Base-by-base conservation (phyloP, 2,888 invertebrate species). In the Macaria notata region DNA sequence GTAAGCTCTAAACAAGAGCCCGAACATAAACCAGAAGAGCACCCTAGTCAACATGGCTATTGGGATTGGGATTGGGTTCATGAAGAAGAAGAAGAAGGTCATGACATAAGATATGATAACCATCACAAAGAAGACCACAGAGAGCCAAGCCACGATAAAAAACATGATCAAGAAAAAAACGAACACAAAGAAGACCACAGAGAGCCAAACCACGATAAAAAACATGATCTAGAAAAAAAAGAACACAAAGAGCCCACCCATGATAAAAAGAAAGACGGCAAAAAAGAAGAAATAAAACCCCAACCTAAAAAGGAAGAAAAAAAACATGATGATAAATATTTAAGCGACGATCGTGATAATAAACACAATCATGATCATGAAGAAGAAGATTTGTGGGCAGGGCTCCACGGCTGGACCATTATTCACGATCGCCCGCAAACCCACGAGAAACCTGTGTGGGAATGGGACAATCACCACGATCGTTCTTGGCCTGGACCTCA, bases 401-500 rank as follows among this genome's bases (percentile, higher is more conserved):
- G 41, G 0, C 36, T 50, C 33, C 46, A 42, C 41, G 46, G 19
- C 9, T 56, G 50, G 46, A 50, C 50, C 19, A 46, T 50, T 36
- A 56, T 46, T 7, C 56, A 56, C 9, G 56, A 56, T 43, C 30
- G 7, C n/a, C 43, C 42, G 1, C 33, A 50, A 38, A n/a, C 1
- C 8, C 9, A 46, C 9, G 30, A 50, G 9, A 56, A 49, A 29
- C 56, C 49, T 31, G 50, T 56, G 9, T 56, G 56, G 56, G 56
- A 56, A 46, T 49, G 41, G 46, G 36, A 55, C 4, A 31, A 41
- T 7, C 39, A 56, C 36, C 9, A 31, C 3, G 46, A 56, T 7
- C 42, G 3, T 3, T 42, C 41, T n/a, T 56, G 56, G 56, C 50
- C 42, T 31, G 50, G 46, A 50, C 9, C 50, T 43, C 48, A 49